Conservation (phyloP, 2,797 vertebrate genomes). For the Protonibea diacanthus region DNA sequence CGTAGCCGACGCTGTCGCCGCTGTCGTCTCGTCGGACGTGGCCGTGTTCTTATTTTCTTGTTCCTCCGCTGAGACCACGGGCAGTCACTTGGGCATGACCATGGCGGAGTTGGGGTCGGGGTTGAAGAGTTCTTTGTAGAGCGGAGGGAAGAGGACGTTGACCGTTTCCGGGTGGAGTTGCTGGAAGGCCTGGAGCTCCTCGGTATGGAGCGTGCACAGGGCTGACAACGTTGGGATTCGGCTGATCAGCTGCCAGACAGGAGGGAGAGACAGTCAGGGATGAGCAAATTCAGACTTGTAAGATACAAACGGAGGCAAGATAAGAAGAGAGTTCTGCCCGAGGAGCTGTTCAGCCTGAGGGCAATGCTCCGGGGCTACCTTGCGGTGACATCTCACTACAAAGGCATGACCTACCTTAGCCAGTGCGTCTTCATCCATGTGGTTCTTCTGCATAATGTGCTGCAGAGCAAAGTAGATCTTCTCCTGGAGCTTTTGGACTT, state of each 20-base stretch:
- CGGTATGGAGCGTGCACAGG: slow-evolving; percentile 98
- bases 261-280: slow-evolving; percentile 38
- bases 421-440: slow-evolving; percentile 96
- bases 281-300: not conserved
- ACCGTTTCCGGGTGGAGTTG: slow-evolving; percentile 98
- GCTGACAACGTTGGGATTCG: slow-evolving; percentile 98
- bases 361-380: not conserved
- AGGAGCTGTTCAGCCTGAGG: slow-evolving; percentile 5
- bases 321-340: slow-evolving; percentile 3
- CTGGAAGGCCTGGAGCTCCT: slow-evolving; percentile 99
- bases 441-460: slow-evolving; percentile 99
- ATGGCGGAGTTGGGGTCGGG: slow-evolving; percentile 96
- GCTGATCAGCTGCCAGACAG: slow-evolving; percentile 92
- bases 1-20: slow-evolving; percentile 26
- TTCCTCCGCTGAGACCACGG: slow-evolving; percentile 64
- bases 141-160: slow-evolving; percentile 97
- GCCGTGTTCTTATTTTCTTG: slow-evolving; percentile 80
- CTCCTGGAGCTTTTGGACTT: slow-evolving; percentile 99
- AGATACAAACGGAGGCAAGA: not conserved
- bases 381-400: not conserved
- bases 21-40: slow-evolving; percentile 45
- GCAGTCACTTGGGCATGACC: slow-evolving; percentile 94
- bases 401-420: slow-evolving; percentile 89
- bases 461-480: slow-evolving; percentile 99
- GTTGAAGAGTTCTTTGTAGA: slow-evolving; percentile 99